Conservation (phyloP, 1,140 invertebrate genomes). For the Bombus consobrinus region DNA sequence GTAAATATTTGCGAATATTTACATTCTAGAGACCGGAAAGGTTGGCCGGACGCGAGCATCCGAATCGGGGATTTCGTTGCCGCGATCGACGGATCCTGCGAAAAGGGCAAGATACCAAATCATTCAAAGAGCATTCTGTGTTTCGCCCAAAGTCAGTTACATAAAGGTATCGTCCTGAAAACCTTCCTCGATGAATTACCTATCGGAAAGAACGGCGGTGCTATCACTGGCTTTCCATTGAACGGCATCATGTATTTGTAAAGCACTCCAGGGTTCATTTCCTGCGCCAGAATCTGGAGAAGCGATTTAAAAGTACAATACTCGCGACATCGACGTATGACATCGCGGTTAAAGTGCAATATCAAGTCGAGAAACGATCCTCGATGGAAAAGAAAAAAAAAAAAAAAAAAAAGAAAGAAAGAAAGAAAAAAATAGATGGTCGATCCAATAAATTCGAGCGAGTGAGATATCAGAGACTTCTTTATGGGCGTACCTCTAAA, state of each 20-base stretch:
- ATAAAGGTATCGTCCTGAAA: not conserved
- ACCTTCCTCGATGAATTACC: conserved; percentile 60
- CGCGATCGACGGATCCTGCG: conserved; percentile 69
- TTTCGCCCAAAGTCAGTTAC: not conserved
- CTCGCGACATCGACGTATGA: not conserved
- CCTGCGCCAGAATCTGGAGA: conserved; percentile 88
- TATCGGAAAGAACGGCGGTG: conserved; percentile 72
- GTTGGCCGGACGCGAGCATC: conserved; percentile 53
- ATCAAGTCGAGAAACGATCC: not conserved
- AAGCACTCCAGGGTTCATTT: conserved; percentile 92
- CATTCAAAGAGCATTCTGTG: not conserved
- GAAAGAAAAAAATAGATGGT: not conserved
- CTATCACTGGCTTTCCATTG: conserved; percentile 65
- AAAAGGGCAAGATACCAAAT: not conserved
- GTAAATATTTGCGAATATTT: conserved; percentile 42
- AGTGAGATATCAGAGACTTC: conserved; percentile 21
- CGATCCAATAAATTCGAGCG: conserved; percentile 20
- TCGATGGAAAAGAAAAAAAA: not conserved
- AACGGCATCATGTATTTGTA: conserved; percentile 90
- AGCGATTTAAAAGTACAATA: conserved; percentile 30
- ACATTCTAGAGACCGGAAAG: conserved; percentile 68
- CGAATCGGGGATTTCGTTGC: conserved; percentile 75
- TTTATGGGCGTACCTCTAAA: conserved; percentile 87
- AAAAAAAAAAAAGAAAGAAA: too few species aligned
- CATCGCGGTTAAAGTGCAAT: conserved; percentile 1